Base-by-base conservation (phyloP, 2,797 vertebrate genomes). In the Toxotes lorentzi region DNA sequence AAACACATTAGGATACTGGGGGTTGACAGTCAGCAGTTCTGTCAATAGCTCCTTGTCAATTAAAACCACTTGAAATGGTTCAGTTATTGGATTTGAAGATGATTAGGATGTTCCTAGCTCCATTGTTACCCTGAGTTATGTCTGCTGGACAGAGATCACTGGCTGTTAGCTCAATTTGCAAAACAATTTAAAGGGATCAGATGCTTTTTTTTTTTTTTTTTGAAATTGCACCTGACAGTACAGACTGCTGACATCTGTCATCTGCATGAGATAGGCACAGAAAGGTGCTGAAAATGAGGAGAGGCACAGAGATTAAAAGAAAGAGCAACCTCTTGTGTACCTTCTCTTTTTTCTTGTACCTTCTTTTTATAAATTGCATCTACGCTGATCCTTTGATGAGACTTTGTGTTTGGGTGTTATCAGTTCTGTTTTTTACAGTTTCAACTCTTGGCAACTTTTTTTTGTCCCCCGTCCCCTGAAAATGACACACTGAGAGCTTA, bases 401-500 rank as follows among this genome's bases (percentile, higher is more conserved):
- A 11, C 63, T 74, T 79, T 64, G 23, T 70, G 35, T 77, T 74
- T 65, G n/a, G 34, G 34, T 70, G 45, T 78, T 76, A 74, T 82
- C 51, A 70, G 2, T 62, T 63, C 30, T 56, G 34, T 34, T 59
- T 85, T 73, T 71, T 66, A 53, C 43, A 40, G 27, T 83, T 86
- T 70, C 63, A 73, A 81, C 85, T 59, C 35, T 19, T 17, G 23
- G 38, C 40, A 11, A 30, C 7, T 24, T 75, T 65, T 67, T 5
- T 38, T 23, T 16, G 56, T 17, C 50, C 56, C 13, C 13, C 7
- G 16, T 59, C 45, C 60, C 84, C 34, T 82, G n/a, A 82, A 82
- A 70, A 65, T 51, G 69, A 83, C 65, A 70, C 58, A 71, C n/a
- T 34, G 54, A 62, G 53, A 59, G 43, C 57, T 85, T 75, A 86